Percentiles rank a stretch among this genome's conserved stretches.
Evolutionary conservation across 37 sponge, comb jelly and placozoan genomes (phyloP).

Genomic region (Hormiphora californensis): DNA sequence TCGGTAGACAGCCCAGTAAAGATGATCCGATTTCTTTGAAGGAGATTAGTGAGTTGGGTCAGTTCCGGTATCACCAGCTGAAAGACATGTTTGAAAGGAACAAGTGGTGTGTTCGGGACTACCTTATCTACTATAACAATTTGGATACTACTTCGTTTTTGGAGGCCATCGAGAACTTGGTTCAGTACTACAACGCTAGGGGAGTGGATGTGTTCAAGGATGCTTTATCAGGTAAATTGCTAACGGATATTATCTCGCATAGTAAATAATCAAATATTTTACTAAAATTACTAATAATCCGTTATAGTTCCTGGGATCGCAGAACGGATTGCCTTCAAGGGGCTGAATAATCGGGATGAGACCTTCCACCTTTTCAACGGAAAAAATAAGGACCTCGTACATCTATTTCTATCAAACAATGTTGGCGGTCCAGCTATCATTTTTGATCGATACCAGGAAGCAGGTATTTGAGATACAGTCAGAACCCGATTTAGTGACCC

Average conservation of each 20-base stretch:
- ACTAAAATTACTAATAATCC: neutral
- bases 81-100: neutral
- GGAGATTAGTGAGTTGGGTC: neutral
- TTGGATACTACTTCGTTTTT: neutral
- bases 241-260: too few species aligned
- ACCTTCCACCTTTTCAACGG: neutral
- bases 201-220: neutral
- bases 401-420: neutral
- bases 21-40: neutral
- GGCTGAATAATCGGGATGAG: neutral
- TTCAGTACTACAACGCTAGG: neutral
- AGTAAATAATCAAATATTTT: neutral
- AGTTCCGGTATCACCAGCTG: neutral
- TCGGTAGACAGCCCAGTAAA: neutral
- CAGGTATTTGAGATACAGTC: too few species aligned
- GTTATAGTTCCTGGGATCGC: neutral
- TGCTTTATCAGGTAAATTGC: neutral
- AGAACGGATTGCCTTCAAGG: neutral
- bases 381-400: neutral
- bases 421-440: constrained; percentile 8
- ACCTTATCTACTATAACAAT: neutral
- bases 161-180: neutral
- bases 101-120: neutral
- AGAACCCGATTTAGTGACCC: too few species aligned
- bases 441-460: neutral